Evolutionary conservation across 1,140 invertebrate species (phyloP).

Genomic region (Luehdorfia chinensis): DNA sequence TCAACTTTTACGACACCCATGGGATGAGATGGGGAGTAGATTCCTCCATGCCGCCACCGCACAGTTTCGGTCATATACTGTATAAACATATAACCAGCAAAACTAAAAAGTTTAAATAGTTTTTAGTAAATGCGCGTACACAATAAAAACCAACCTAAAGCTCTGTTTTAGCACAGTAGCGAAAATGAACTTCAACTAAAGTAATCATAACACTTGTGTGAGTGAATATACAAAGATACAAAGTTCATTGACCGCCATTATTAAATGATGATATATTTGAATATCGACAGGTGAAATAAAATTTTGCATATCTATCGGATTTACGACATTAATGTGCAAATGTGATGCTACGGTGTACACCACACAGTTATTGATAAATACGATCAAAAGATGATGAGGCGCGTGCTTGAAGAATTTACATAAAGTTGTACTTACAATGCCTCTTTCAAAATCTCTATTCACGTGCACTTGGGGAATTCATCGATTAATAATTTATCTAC

Average conservation of each 20-base stretch:
- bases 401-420: slow-evolving; percentile 52
- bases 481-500: not conserved
- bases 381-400: slow-evolving; percentile 21
- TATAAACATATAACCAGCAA: too few species aligned
- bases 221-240: slow-evolving; percentile 26
- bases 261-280: slow-evolving; percentile 41
- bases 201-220: too few species aligned
- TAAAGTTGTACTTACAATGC: slow-evolving; percentile 36
- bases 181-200: too few species aligned
- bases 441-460: not conserved
- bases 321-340: slow-evolving; percentile 57
- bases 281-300: slow-evolving; percentile 44
- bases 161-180: too few species aligned
- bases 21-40: too few species aligned
- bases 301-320: slow-evolving; percentile 67
- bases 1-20: too few species aligned
- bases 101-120: too few species aligned
- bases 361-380: slow-evolving; percentile 23
- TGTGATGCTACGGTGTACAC: slow-evolving; percentile 23
- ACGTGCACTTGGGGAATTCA: slow-evolving; percentile 3
- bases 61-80: too few species aligned
- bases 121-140: too few species aligned
- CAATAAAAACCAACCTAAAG: too few species aligned
- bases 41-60: too few species aligned
- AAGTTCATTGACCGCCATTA: slow-evolving; percentile 52